A percentile compares a stretch with the other conserved stretches of the same genome.
Conservation (phyloP, 2,888 invertebrate species). For the Rhingia rostrata region DNA sequence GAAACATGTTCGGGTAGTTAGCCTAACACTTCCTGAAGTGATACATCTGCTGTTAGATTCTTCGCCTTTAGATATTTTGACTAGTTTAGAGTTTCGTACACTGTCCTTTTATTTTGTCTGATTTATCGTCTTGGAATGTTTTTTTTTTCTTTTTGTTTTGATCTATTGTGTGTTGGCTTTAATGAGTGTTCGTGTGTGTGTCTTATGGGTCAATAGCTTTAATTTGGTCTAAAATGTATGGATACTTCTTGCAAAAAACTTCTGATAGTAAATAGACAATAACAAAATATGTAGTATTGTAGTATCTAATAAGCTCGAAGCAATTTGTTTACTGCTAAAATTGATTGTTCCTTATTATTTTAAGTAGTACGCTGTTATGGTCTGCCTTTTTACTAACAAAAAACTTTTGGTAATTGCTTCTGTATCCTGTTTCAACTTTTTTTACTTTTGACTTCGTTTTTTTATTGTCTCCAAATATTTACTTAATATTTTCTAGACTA, state of each 20-base stretch:
- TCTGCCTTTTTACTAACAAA: no score
- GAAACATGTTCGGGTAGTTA: conserved; percentile 57
- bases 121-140: conserved; percentile 29
- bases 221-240: background rate
- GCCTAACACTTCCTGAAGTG: conserved; percentile 54
- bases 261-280: no score
- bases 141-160: conserved; percentile 15
- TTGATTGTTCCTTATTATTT: no score
- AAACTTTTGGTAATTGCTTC: no score
- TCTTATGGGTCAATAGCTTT: background rate
- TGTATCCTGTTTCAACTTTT: no score
- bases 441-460: no score
- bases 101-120: conserved; percentile 41
- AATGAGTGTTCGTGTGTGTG: background rate
- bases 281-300: no score
- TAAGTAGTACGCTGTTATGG: no score
- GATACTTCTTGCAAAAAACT: background rate
- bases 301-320: no score
- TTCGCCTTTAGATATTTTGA: conserved; percentile 30
- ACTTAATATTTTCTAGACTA: no score
- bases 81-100: conserved; percentile 29
- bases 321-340: no score
- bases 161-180: background rate
- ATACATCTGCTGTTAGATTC: conserved; percentile 53
- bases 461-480: no score